phyloP scores from a whole-genome alignment of 2,113 vertebrate species.

The Ancistrus triradiatus region DNA sequence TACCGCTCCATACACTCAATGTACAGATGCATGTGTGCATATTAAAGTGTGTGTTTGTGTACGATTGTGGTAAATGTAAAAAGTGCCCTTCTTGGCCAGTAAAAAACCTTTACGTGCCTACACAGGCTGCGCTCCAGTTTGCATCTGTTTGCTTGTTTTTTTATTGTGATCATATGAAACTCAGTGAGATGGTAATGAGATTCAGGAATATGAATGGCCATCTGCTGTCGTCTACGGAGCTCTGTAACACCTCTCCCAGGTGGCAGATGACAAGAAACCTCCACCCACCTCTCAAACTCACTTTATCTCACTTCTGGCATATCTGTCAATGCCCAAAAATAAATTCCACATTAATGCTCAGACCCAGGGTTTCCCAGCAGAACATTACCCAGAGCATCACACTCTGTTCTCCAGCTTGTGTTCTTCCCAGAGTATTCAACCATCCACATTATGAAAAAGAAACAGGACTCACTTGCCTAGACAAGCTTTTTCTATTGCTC shows the following conservation, averaged over 20 bases:
- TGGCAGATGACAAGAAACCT: slow-evolving; percentile 20
- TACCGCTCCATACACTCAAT: no score
- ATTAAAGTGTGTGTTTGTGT: slow-evolving; percentile 11
- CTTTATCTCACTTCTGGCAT: slow-evolving; percentile 6
- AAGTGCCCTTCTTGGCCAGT: slow-evolving; percentile 33
- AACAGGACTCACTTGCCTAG: no score
- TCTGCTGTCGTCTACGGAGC: slow-evolving; percentile 46
- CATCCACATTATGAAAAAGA: no score
- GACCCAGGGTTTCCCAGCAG: no score
- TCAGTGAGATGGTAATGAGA: slow-evolving; percentile 47
- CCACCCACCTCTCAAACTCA: slow-evolving; percentile 27
- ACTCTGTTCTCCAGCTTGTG: no score
- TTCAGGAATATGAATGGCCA: slow-evolving; percentile 51
- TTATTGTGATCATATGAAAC: slow-evolving; percentile 48
- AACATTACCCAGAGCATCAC: no score
- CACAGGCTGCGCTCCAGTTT: slow-evolving; percentile 28
- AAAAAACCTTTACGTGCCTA: slow-evolving; percentile 27
- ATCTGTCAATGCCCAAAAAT: no score
- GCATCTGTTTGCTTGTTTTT: slow-evolving; percentile 48
- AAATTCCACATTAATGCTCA: no score
- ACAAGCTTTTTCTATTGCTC: no score
- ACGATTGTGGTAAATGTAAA: background rate
- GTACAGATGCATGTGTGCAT: slow-evolving; percentile 18
- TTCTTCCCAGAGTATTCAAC: no score
- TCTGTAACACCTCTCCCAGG: slow-evolving; percentile 29